Evolutionary conservation across 2,113 vertebrate genomes (phyloP), one percentile per base, ranked within the genome.

Genomic region (Dissostichus mawsoni): DNA sequence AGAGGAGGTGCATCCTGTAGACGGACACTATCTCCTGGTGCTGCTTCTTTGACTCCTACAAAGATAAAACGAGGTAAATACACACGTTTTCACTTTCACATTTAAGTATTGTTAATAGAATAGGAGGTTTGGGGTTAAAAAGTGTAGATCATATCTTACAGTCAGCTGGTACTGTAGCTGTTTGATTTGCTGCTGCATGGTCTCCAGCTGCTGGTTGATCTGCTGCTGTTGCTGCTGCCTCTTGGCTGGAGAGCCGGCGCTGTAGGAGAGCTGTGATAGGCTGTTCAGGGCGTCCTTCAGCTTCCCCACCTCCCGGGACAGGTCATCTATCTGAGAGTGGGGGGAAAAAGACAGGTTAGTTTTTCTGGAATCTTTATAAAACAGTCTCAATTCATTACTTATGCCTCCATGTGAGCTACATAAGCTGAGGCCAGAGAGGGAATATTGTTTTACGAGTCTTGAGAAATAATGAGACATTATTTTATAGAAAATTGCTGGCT

Each of bases 1-100:
- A 99, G 18, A 99, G 97, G 85, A 99, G 97, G 65, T 99, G 98
- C 96, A 98, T 99, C 89, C 98, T 96, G 92, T 99, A 99, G 87
- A 99, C 98, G 0, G 98, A 98, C 75, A 99, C 93, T 0, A 97
- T 96, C 89, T 99, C 98, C 81, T 97, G 94, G 75, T 99, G 98
- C 53, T 97, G 97, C 74, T 98, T 99, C 95, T 98, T 97, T 48
- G 97, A 95, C 89, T 99, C 98, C 98, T 99, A 71, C 18, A 81
- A 16, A 87, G 64, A 71, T 48, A 87, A 58, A 8, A 65, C 0
- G 23, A 71, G 47, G 8, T 33, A 36, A 69, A 82, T 53, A 13
- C 20, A 70, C 4, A 14, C 20, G 5, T 45, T 45, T 11, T 12
- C 41, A 45, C 62, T 9, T 29, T 11, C 20, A 48, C 16, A n/a